A percentile compares a stretch with the other conserved stretches of the same genome.
These are phyloP conservation scores for Chymomyza costata DNA, from an alignment of 1,140 invertebrate species.

Conservation along the genomic window DNA sequence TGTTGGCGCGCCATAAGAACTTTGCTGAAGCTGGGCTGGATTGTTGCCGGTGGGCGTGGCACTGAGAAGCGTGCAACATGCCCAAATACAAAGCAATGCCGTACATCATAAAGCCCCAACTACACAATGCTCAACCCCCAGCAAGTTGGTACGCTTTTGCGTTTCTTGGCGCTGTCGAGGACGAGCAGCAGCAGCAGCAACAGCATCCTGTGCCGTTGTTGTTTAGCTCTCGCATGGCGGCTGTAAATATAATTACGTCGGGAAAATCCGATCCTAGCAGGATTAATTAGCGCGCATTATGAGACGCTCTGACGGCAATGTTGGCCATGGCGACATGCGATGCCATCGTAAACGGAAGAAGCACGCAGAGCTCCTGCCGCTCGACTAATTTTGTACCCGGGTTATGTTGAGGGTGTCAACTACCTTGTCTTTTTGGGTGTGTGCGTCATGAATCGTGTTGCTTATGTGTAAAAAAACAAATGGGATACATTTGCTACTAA, in stretches of 20 bases:
- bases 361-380: slow-evolving; percentile 33
- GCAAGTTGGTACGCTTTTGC: no score
- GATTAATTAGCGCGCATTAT: slow-evolving; percentile 75
- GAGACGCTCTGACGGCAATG: slow-evolving; percentile 39
- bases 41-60: no score
- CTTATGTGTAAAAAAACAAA: slow-evolving; percentile 46
- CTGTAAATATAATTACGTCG: slow-evolving; percentile 74
- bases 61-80: slow-evolving; percentile 2
- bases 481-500: slow-evolving; percentile 70
- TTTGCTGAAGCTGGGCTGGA: no score
- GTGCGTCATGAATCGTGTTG: slow-evolving; percentile 34
- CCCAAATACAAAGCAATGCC: slow-evolving; percentile 31
- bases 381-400: slow-evolving; percentile 29
- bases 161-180: slow-evolving; percentile 23
- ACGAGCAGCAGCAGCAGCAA: slow-evolving; percentile 33
- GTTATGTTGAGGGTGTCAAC: slow-evolving; percentile 39
- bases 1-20: slow-evolving; percentile 31
- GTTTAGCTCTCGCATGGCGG: slow-evolving; percentile 51
- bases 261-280: slow-evolving; percentile 73
- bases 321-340: slow-evolving; percentile 7
- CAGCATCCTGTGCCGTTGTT: slow-evolving; percentile 13
- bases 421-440: slow-evolving; percentile 35
- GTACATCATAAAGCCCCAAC: slow-evolving; percentile 40
- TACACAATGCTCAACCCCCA: neutral
- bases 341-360: slow-evolving; percentile 12